Base-by-base conservation (phyloP, 2,888 invertebrate species). In the Norana najaformis region DNA sequence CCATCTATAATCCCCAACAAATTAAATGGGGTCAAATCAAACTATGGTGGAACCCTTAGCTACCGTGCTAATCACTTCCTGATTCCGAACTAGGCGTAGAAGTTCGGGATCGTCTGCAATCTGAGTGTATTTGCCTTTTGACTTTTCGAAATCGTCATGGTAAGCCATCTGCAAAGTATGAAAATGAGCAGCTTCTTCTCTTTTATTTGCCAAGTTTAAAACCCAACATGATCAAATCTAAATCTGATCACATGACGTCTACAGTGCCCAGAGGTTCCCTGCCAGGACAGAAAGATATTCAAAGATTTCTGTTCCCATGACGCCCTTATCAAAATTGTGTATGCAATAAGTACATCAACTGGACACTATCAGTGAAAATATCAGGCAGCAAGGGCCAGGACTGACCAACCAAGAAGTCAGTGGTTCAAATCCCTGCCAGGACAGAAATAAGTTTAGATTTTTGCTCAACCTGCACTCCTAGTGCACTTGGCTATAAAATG, bases 11-110 rank as follows among this genome's bases (percentile, higher is more conserved):
- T 35, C 34, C 35, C 85, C 35, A 85, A 85, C 85, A 85, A 13
- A 18, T 85, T 85, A 69, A 69, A 69, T 69, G n/a, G 69, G 11
- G 36, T 36, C 4, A 36, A 36, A 37, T 85, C 85, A 85, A 85
- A 85, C 69, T 85, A 35, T 13, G 85, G 23, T 85, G 37, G 36
- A 85, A 37, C 37, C 36, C 85, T 85, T 85, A 85, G 36, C 36
- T 97, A 98, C 98, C 96, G 98, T 98, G 95, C 98, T 98, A 92
- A 97, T 97, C 95, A 98, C 98, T 93, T 97, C 97, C 95, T 97
- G 97, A 95, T 98, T 98, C 93, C 97, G 97, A 95, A 97, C 97
- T 93, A 98, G 97, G 93, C 99, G 96, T 91, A 97, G 96, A 88
- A 97, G 98, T 95, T 99, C 99, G 0, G 99, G 99, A 95, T 99